Percentiles rank a stretch among this genome's conserved stretches.
Conservation (phyloP, 2,797 vertebrate genomes). For the Halcyon smyrnensis region DNA sequence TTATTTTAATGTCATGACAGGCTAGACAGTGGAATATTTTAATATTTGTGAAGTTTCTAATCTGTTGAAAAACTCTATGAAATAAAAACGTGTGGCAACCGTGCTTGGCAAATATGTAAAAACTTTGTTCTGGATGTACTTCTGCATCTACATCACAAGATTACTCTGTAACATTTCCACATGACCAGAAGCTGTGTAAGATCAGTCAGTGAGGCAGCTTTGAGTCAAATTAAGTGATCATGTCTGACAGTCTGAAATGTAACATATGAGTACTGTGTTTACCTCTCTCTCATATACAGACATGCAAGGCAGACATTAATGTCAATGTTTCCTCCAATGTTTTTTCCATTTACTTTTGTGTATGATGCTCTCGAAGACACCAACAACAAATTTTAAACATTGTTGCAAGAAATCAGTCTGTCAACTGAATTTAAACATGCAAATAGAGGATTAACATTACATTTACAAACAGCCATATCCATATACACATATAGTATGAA, state of each 20-base stretch:
- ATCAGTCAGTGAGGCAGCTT: neutral
- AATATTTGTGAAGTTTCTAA: neutral
- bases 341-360: neutral
- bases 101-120: neutral
- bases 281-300: neutral
- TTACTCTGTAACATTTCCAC: neutral
- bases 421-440: neutral
- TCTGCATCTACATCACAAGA: neutral
- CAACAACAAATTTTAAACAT: neutral
- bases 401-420: neutral
- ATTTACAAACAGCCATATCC: neutral
- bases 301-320: neutral
- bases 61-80: neutral
- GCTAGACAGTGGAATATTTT: neutral
- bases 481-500: too few relatives aligned
- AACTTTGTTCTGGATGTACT: neutral
- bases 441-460: neutral
- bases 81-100: neutral
- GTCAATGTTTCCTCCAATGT: neutral
- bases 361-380: neutral
- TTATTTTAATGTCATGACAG: neutral
- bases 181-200: neutral
- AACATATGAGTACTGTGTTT: rapidly evolving
- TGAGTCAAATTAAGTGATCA: neutral
- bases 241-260: neutral